phyloP scores from a whole-genome alignment of 2,113 vertebrate genomes.

The Crotalus horridus region DNA sequence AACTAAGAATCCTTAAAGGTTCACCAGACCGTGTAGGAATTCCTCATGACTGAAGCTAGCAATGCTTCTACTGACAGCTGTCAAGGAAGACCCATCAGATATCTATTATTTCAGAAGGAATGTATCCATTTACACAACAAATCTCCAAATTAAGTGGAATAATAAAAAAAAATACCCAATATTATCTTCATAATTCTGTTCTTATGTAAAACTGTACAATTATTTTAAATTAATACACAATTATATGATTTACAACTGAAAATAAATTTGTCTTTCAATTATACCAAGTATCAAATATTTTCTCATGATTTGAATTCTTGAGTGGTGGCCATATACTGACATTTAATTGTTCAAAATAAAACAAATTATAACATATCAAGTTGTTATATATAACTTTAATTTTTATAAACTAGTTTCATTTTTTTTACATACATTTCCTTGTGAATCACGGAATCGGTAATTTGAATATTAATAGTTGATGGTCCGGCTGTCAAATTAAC shows the following conservation, averaged over 20 bases:
- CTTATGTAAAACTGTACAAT: neutral
- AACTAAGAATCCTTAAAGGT: neutral
- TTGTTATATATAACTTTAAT: neutral
- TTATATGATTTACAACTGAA: neutral
- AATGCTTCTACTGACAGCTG: neutral
- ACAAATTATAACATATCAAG: neutral
- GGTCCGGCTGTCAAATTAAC: neutral
- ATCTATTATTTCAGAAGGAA: neutral
- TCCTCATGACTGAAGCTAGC: neutral
- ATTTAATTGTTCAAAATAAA: neutral
- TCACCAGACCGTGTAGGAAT: neutral
- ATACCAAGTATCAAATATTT: neutral
- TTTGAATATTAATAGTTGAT: neutral
- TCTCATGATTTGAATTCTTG: neutral
- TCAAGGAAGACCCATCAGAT: neutral
- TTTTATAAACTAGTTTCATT: neutral
- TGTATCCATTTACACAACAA: neutral
- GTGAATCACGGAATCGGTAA: neutral
- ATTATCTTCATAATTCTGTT: neutral
- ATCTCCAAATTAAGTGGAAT: neutral
- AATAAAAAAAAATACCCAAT: neutral
- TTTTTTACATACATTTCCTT: neutral
- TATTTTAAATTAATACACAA: neutral
- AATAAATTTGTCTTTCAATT: neutral
- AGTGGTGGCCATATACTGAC: neutral